Evolutionary conservation across 2,888 invertebrate species (phyloP).

Genomic region (Sthenelais limicola): DNA sequence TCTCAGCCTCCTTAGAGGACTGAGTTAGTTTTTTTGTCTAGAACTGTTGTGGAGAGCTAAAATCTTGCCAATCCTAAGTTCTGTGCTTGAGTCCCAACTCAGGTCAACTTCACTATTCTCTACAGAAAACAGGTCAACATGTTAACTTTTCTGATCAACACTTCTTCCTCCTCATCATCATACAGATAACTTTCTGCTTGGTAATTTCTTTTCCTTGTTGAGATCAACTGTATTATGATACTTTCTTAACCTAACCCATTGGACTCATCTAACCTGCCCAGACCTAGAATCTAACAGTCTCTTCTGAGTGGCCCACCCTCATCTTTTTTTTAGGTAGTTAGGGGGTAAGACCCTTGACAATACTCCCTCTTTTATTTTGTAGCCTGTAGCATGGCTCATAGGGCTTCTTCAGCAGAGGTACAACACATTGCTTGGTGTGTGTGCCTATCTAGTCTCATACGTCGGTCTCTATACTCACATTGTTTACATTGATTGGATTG

Average conservation of each 20-base stretch:
- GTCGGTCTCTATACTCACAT: constrained; percentile 45
- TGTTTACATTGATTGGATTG: constrained; percentile 44
- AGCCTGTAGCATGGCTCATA: background rate
- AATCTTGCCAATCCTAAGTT: constrained; percentile 29
- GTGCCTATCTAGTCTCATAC: constrained; percentile 41
- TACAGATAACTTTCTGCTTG: constrained; percentile 21
- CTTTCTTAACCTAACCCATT: constrained; percentile 9
- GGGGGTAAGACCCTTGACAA: no score
- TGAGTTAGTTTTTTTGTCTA: no score
- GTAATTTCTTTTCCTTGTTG: no score
- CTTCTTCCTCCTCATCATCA: no score
- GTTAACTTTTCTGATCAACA: constrained; percentile 30
- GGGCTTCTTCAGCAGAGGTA: constrained; percentile 20
- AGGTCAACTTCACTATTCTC: background rate
- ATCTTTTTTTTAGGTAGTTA: no score
- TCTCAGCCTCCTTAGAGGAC: background rate
- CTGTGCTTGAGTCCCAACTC: constrained; percentile 11
- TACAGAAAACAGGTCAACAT: constrained; percentile 33
- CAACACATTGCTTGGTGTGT: constrained; percentile 1
- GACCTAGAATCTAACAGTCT: no score
- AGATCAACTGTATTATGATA: constrained; percentile 11
- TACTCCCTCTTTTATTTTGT: constrained; percentile 28
- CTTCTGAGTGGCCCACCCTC: no score
- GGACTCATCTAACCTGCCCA: constrained; percentile 1
- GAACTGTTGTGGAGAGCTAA: constrained; percentile 23